Percentiles rank a stretch among this genome's conserved stretches.
Conservation (phyloP, 2,113 vertebrate species). For the Indicator maculatus region DNA sequence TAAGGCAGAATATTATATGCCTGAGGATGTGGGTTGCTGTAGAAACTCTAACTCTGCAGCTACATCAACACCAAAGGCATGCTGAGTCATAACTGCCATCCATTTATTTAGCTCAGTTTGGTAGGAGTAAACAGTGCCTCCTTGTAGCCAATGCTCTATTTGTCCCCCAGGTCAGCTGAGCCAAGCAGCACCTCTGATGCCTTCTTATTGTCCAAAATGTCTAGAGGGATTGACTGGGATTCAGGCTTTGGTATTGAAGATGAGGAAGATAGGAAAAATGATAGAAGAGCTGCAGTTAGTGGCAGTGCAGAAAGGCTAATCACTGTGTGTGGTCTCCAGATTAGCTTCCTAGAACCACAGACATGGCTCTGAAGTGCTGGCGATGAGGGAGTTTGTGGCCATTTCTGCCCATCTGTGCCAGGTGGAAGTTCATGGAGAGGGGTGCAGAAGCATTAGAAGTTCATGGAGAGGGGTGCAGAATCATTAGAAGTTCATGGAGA, state of each 20-base stretch:
- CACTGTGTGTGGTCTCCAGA: neutral
- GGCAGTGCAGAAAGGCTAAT: neutral
- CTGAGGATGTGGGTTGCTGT: constrained; percentile 57
- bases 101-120: constrained; percentile 15
- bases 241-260: constrained; percentile 52
- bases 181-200: constrained; percentile 35
- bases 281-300: neutral
- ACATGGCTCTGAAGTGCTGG: neutral
- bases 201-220: constrained; percentile 45
- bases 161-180: neutral
- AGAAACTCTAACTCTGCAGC: constrained; percentile 53
- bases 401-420: neutral
- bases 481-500: neutral
- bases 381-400: neutral
- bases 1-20: constrained; percentile 16
- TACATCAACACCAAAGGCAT: constrained; percentile 23
- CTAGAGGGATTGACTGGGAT: constrained; percentile 50
- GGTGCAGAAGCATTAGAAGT: neutral
- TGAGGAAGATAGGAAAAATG: neutral
- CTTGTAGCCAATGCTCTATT: constrained; percentile 40
- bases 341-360: neutral
- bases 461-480: neutral
- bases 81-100: constrained; percentile 47
- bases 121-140: neutral
- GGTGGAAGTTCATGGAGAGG: neutral